Evolutionary conservation across 1,140 invertebrate species (phyloP), one percentile per base, ranked within the genome.

Genomic region (Spodoptera frugiperda): DNA sequence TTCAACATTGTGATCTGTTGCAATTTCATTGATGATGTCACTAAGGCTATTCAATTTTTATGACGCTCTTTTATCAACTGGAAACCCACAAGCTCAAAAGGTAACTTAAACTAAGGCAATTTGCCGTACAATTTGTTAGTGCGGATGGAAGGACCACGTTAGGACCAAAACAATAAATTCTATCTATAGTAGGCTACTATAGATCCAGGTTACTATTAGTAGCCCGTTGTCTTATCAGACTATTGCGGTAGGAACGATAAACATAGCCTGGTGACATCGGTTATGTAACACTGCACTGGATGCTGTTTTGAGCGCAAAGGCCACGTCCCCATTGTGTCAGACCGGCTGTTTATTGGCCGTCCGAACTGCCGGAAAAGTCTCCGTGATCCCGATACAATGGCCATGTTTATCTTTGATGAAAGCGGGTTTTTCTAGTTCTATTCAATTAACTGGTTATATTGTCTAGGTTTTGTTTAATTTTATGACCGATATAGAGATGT

Each of bases 241-340:
- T 61, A 61, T 39, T 15, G 33, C 55, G 14, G 30, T 53, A n/a
- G 55, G 19, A n/a, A n/a, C 17, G n/a, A 59, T 39, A 59, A 33
- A 59, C 33, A 44, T 44, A 63, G n/a, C 33, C 44, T 17, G 33
- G n/a, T 63, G 59, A 44, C 59, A 63, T 63, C 15, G 9, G 33
- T 63, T 59, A 61, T 61, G 57, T 39, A 63, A 11, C 12, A 14
- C 21, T 33, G 55, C 25, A 59, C 21, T 15, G 33, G 9, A 44
- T 30, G 30, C 19, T 11, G 59, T 63, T 63, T 61, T 44, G 59
- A 39, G 59, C 33, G n/a, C 59, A 63, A 63, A 63, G 59, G 59
- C 59, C 59, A 44, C 44, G 59, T 63, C 33, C 59, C 15, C 59
- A 63, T 63, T 63, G 44, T 63, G 59, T 63, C 59, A 63, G n/a